A percentile compares a stretch with the other conserved stretches of the same genome.
These are phyloP conservation scores for Theristicus caerulescens DNA, from an alignment of 2,113 vertebrate genomes.

Conservation along the genomic window DNA sequence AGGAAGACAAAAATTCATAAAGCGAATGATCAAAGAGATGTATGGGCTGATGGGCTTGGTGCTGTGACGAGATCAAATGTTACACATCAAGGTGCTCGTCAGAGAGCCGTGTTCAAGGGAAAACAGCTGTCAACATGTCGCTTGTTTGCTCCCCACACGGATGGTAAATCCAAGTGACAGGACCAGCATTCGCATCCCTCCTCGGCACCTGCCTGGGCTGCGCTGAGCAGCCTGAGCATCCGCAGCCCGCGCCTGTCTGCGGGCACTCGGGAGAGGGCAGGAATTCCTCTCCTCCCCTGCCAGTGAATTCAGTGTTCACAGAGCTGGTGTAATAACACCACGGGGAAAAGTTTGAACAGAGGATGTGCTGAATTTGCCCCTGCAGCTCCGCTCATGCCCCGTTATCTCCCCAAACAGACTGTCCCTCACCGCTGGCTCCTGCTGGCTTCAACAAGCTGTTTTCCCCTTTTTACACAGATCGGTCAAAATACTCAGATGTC, in stretches of 20 bases:
- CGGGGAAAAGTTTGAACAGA: fast-evolving
- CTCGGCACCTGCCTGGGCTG: background rate
- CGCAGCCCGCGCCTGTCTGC: background rate
- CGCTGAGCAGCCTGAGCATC: background rate
- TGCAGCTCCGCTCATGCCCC: background rate
- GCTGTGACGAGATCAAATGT: background rate
- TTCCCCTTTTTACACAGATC: background rate
- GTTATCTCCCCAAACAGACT: background rate
- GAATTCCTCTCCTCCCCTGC: background rate
- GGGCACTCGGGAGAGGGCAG: background rate
- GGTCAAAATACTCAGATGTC: background rate
- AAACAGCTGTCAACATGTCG: background rate
- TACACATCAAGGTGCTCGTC: background rate
- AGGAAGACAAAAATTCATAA: background rate
- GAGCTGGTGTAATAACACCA: too few species aligned
- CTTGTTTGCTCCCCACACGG: background rate
- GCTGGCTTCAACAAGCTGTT: background rate
- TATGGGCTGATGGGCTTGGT: background rate
- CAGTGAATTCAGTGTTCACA: background rate
- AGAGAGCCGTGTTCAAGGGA: background rate
- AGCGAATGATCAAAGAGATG: background rate
- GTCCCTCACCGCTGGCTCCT: background rate
- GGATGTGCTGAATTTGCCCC: background rate
- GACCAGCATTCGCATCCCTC: fast-evolving
- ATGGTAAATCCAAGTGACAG: background rate